These are phyloP conservation scores for Arrhopalites spinosus DNA, from an alignment of 2,888 invertebrate species.

Conservation along the genomic window DNA sequence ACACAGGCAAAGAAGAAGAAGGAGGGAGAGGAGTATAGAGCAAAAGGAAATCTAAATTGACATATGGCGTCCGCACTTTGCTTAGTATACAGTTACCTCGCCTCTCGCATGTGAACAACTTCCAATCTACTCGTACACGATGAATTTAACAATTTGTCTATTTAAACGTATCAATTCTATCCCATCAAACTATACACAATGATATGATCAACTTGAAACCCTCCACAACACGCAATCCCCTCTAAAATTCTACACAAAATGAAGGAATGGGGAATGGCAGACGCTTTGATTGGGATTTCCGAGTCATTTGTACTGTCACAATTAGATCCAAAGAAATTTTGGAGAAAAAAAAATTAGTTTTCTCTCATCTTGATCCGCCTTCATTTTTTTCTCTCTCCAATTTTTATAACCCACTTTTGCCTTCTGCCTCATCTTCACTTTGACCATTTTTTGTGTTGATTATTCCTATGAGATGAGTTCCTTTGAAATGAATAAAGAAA, in stretches of 20 bases:
- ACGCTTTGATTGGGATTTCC: not conserved
- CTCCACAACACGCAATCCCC: not conserved
- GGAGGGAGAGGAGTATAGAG: not conserved
- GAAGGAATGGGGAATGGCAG: not conserved
- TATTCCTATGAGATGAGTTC: not conserved
- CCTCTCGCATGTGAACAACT: too few relatives aligned
- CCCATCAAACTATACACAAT: not conserved
- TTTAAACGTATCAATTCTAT: conserved; percentile 20
- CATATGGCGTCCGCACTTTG: conserved; percentile 18
- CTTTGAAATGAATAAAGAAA: too few relatives aligned
- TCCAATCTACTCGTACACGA: not conserved
- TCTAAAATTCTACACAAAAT: not conserved
- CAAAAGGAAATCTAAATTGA: conserved; percentile 12
- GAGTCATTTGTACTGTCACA: not conserved
- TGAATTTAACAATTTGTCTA: conserved; percentile 15
- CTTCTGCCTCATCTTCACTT: not conserved
- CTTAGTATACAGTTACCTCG: not conserved
- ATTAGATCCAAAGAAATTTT: not conserved
- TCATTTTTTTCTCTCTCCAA: too few relatives aligned
- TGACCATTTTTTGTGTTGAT: not conserved
- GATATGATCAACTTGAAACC: too few relatives aligned
- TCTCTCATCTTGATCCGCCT: too few relatives aligned
- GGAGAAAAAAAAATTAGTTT: not conserved
- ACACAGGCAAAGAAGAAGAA: not conserved
- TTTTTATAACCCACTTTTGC: too few relatives aligned